Percentiles rank a stretch among this genome's conserved stretches.
Evolutionary conservation across 2,113 vertebrate species (phyloP).

Genomic region (Nibea coibor): DNA sequence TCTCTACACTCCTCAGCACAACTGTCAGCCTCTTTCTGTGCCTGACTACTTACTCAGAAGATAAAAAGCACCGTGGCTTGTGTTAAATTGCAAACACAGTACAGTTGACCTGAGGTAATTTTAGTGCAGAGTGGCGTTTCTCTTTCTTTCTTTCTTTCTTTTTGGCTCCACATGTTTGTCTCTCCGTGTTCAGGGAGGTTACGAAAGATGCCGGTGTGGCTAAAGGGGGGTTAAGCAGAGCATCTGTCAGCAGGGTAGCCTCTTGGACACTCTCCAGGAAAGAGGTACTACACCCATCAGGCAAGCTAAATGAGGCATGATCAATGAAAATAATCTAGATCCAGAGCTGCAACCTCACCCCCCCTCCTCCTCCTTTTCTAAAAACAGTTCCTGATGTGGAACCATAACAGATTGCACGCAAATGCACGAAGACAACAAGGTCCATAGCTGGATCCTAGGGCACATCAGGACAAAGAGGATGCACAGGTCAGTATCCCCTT

Average conservation of each 20-base stretch:
- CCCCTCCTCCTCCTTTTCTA: neutral
- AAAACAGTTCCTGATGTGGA: slow-evolving; percentile 31
- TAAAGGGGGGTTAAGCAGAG: slow-evolving; percentile 51
- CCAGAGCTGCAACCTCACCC: slow-evolving; percentile 17
- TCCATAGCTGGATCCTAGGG: slow-evolving; percentile 18
- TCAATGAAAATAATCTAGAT: slow-evolving; percentile 65
- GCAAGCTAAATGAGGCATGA: slow-evolving; percentile 69
- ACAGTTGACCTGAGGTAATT: slow-evolving; percentile 40
- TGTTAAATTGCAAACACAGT: slow-evolving; percentile 7
- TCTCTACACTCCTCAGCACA: slow-evolving; percentile 66
- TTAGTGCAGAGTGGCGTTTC: slow-evolving; percentile 6
- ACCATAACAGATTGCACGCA: slow-evolving; percentile 16
- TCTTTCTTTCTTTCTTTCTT: neutral
- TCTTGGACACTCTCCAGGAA: slow-evolving; percentile 76
- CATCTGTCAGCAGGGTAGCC: slow-evolving; percentile 76
- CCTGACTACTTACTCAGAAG: slow-evolving; percentile 28
- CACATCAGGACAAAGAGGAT: slow-evolving; percentile 25
- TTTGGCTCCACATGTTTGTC: slow-evolving; percentile 52
- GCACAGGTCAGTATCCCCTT: slow-evolving; percentile 3
- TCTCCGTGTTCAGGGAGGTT: slow-evolving; percentile 36
- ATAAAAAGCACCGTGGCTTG: slow-evolving; percentile 31
- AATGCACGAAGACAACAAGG: slow-evolving; percentile 13
- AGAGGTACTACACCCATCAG: slow-evolving; percentile 60
- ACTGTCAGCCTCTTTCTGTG: slow-evolving; percentile 69
- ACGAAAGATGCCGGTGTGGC: slow-evolving; percentile 31